A percentile compares a stretch with the other conserved stretches of the same genome.
These are phyloP conservation scores for Drosophila auraria DNA, from an alignment of 1,140 invertebrate species.

Conservation along the genomic window DNA sequence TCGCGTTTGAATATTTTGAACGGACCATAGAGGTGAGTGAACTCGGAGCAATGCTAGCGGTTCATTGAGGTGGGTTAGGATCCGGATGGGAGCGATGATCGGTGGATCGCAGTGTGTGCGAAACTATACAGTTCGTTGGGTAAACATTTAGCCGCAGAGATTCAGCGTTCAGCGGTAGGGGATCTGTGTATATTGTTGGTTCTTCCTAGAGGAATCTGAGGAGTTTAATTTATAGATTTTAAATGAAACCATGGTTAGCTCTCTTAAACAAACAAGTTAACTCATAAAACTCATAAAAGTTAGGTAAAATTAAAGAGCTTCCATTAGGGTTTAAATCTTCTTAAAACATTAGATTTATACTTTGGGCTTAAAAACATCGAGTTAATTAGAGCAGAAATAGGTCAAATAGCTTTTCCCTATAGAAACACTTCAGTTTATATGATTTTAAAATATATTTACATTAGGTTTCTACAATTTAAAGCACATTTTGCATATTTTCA, in stretches of 20 bases:
- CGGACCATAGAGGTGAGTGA: conserved; percentile 90
- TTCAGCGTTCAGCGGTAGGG: background rate
- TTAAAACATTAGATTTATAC: too few relatives aligned
- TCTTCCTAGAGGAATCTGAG: background rate
- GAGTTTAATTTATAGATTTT: background rate
- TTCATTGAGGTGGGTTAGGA: conserved; percentile 39
- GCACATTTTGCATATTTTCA: conserved; percentile 5
- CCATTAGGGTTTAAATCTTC: too few relatives aligned
- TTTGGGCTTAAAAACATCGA: too few relatives aligned
- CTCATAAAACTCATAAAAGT: too few relatives aligned
- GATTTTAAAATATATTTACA: background rate
- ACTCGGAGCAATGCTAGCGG: conserved; percentile 9
- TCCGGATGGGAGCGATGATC: background rate
- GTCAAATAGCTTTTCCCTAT: background rate
- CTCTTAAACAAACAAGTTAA: background rate
- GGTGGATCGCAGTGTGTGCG: background rate
- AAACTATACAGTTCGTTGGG: conserved; percentile 7
- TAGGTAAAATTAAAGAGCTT: too few relatives aligned
- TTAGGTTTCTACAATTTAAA: too few relatives aligned
- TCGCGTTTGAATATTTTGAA: conserved; percentile 92
- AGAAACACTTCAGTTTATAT: background rate
- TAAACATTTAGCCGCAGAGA: conserved; percentile 11
- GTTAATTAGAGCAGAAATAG: too few relatives aligned
- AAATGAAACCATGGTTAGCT: background rate
- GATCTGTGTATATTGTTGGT: background rate